Conservation (phyloP, 1,140 invertebrate genomes). For the Caenorhabditis briggsae region DNA sequence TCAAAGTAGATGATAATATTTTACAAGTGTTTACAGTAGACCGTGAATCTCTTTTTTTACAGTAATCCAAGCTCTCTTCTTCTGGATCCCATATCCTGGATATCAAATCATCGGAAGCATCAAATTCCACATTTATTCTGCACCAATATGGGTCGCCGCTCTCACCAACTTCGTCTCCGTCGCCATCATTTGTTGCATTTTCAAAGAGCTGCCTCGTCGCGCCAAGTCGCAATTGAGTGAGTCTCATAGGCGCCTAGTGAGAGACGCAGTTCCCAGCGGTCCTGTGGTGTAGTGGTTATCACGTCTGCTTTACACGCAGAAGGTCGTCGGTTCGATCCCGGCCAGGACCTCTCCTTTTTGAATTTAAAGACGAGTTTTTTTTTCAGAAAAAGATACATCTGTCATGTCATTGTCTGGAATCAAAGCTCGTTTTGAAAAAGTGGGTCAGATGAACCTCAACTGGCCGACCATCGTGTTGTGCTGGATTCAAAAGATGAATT, state of each 20-base stretch:
- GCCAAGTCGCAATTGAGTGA: conserved; percentile 25
- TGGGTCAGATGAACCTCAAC: conserved; percentile 36
- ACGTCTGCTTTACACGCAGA: conserved; percentile 76
- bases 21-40: too few species aligned
- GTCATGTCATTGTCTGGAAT: background rate
- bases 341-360: conserved; percentile 65
- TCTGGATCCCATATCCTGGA: conserved; percentile 57
- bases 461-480: conserved; percentile 58
- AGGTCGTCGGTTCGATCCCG: conserved; percentile 74
- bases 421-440: conserved; percentile 4
- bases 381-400: conserved; percentile 30
- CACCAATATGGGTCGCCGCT: conserved; percentile 62
- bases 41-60: background rate
- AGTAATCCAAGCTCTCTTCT: conserved; percentile 59
- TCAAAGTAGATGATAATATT: too few species aligned
- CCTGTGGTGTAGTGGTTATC: conserved; percentile 75
- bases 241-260: background rate
- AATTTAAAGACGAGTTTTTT: background rate
- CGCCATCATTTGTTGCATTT: conserved; percentile 3
- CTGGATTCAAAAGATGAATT: conserved; percentile 59
- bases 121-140: conserved; percentile 62
- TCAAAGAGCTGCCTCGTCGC: conserved; percentile 49
- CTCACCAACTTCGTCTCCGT: conserved; percentile 57
- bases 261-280: background rate
- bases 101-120: conserved; percentile 45